Base-by-base conservation (phyloP, 2,888 invertebrate species). In the Scaptomyza cyrtandrae region DNA sequence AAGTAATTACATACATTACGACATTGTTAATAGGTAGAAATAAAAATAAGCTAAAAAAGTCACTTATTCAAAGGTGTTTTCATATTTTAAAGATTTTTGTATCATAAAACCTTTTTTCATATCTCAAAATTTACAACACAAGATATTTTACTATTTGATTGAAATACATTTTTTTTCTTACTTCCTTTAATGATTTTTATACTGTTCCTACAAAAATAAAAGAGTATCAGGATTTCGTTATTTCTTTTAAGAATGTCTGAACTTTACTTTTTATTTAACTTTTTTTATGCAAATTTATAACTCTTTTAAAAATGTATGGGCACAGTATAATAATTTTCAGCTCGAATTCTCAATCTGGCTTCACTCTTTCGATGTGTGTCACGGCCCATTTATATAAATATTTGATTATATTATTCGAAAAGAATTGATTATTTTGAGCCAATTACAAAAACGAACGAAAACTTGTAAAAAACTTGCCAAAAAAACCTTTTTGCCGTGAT, bases 391-490 rank as follows among this genome's bases (percentile, higher is more conserved):
- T 75, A 11, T 10, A 35, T 41, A 14, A 7, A 55, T 27, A 59
- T 37, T 1, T 37, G 1, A 2, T 2, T n/a, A 24, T 24, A 24
- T 59, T 49, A 58, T 59, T 72, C 7, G 65, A 56, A 69, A 53
- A 52, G 68, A 69, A 71, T 71, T 56, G 66, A 72, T 73, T 70
- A 39, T 44, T 68, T 31, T 67, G 83, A 71, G 62, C 74, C 58
- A 62, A 50, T 67, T 83, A 60, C 80, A 86, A 83, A 80, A 76
- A 83, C 54, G 44, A 68, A 55, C 13, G 59, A 7, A 14, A 35
- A 16, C 27, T 43, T 5, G 71, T 49, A 0, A 75, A 45, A 5
- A 68, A 13, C 31, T 53, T 62, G 11, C 41, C 37, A 11, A 72
- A 24, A 0, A 49, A 11, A 24, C 27, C 44, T 27, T 54, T 9